Conservation (phyloP, 2,797 vertebrate species). For the Poliocrania exsul region DNA sequence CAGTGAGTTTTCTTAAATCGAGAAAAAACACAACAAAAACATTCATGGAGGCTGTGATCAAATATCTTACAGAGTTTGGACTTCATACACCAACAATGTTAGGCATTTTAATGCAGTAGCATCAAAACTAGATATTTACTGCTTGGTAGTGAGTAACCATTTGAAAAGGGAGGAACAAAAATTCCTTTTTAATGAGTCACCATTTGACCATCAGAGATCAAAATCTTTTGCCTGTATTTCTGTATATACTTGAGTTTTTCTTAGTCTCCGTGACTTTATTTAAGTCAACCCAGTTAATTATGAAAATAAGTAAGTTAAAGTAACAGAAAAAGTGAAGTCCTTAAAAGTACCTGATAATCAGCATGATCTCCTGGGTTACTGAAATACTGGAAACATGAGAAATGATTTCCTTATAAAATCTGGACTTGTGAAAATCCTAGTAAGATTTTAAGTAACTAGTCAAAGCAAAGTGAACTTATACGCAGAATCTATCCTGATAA, state of each 20-base stretch:
- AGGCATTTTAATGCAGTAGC: constrained; percentile 40
- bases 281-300: constrained; percentile 13
- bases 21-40: not conserved
- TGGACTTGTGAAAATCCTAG: not conserved
- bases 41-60: not conserved
- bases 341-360: not conserved
- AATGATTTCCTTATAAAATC: not conserved
- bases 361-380: not conserved
- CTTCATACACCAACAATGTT: constrained; percentile 12
- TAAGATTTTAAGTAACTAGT: constrained; percentile 7
- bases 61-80: constrained; percentile 17
- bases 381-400: not conserved
- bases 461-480: constrained; percentile 17
- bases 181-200: constrained; percentile 72
- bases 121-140: constrained; percentile 66
- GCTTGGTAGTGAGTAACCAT: constrained; percentile 52
- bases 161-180: constrained; percentile 66
- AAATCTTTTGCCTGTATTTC: constrained; percentile 66
- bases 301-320: constrained; percentile 5
- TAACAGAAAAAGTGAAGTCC: constrained; percentile 1
- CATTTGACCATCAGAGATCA: constrained; percentile 63
- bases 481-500: not conserved
- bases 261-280: constrained; percentile 18
- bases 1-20: not conserved
- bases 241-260: not conserved